Conservation (phyloP, 2,797 vertebrate genomes). For the Falco biarmicus region DNA sequence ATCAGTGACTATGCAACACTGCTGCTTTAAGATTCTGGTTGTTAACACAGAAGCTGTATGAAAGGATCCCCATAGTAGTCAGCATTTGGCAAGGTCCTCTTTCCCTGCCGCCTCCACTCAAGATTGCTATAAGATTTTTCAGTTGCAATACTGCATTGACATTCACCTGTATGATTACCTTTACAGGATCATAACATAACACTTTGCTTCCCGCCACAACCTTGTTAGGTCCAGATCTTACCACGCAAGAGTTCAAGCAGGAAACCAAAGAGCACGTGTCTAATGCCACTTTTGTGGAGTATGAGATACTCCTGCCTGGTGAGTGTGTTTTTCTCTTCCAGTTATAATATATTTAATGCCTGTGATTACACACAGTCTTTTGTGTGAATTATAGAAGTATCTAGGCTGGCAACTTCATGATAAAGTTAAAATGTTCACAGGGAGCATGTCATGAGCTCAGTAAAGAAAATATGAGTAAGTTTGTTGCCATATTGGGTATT, state of each 20-base stretch:
- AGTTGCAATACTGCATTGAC: not conserved
- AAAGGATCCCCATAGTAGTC: not conserved
- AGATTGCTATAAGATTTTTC: not conserved
- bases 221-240: not conserved
- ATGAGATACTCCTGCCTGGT: constrained; percentile 42
- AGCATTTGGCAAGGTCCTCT: not conserved
- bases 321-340: not conserved
- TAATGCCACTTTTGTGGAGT: not conserved
- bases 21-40: not conserved
- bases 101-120: too few relatives aligned
- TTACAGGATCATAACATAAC: not conserved
- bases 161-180: not conserved
- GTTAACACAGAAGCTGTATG: not conserved
- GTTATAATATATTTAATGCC: not conserved
- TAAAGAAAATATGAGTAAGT: not conserved
- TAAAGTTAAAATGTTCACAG: not conserved
- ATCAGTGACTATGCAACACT: not conserved
- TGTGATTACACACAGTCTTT: not conserved
- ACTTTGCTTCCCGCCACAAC: not conserved
- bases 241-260: not conserved
- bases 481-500: not conserved
- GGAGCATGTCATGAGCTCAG: not conserved
- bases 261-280: accelerated
- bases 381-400: not conserved
- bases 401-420: not conserved